Conservation (phyloP, 2,888 invertebrate genomes). For the Nymphalis polychloros region DNA sequence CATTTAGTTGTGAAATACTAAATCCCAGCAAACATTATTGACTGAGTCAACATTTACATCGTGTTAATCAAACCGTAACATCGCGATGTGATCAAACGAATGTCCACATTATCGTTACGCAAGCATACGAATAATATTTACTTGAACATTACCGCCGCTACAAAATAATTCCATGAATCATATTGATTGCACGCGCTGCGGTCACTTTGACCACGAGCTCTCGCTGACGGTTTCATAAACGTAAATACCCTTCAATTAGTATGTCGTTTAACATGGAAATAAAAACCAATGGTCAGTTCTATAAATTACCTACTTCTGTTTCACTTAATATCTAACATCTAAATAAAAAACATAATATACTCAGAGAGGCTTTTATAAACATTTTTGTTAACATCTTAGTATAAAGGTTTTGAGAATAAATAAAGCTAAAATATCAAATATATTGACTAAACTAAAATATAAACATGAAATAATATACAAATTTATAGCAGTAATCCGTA, state of each 20-base stretch:
- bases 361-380: too few relatives aligned
- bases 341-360: too few relatives aligned
- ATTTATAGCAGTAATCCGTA: not conserved
- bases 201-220: not conserved
- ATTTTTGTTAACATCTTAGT: too few relatives aligned
- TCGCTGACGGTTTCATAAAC: not conserved
- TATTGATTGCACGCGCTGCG: constrained; percentile 12
- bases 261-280: not conserved
- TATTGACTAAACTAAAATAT: too few relatives aligned
- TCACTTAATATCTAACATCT: too few relatives aligned
- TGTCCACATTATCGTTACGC: not conserved
- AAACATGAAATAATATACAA: too few relatives aligned
- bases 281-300: too few relatives aligned
- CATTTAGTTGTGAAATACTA: not conserved
- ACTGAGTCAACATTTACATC: not conserved
- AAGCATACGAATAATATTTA: not conserved
- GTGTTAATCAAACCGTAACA: not conserved
- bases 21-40: not conserved
- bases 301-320: too few relatives aligned
- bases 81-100: not conserved
- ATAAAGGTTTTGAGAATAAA: too few relatives aligned
- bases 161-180: constrained; percentile 2
- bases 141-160: not conserved
- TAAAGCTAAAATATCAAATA: too few relatives aligned
- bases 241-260: not conserved